phyloP scores from a whole-genome alignment of 1,140 invertebrate species.

The Maconellicoccus hirsutus region DNA sequence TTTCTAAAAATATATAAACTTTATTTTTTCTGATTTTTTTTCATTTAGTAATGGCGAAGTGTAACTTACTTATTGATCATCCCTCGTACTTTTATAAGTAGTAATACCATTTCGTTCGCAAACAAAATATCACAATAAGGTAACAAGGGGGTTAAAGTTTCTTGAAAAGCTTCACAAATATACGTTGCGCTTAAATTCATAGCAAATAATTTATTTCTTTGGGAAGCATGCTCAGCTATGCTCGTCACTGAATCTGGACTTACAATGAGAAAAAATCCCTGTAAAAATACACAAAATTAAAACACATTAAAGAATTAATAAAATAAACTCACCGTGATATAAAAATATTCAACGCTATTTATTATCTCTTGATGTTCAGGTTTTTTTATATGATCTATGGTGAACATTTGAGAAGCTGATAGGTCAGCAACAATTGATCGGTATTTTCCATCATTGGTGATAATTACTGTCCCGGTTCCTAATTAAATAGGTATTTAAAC shows the following conservation, averaged over 20 bases:
- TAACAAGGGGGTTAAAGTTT: conserved; percentile 65
- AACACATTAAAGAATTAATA: too few species aligned
- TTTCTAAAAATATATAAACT: too few species aligned
- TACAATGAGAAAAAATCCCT: conserved; percentile 96
- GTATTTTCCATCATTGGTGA: conserved; percentile 58
- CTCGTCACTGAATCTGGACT: conserved; percentile 73
- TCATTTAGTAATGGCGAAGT: too few species aligned
- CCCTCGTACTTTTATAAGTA: not conserved
- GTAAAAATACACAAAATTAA: conserved; percentile 31
- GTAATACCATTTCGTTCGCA: conserved; percentile 77
- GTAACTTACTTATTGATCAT: too few species aligned
- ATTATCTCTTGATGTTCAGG: conserved; percentile 62
- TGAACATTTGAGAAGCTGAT: conserved; percentile 89
- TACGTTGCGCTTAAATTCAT: conserved; percentile 97
- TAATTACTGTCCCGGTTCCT: conserved; percentile 72
- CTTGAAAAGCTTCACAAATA: conserved; percentile 78
- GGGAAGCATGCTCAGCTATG: conserved; percentile 63
- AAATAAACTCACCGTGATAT: conserved; percentile 69
- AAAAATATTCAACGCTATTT: conserved; percentile 72
- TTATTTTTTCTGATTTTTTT: too few species aligned
- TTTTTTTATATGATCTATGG: conserved; percentile 66
- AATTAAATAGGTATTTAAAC: too few species aligned
- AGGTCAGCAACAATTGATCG: conserved; percentile 90
- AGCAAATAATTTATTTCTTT: conserved; percentile 62
- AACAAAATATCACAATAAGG: conserved; percentile 94